A percentile compares a stretch with the other conserved stretches of the same genome.
Conservation (phyloP, 1,140 invertebrate genomes). For the Zaprionus tsacasi region DNA sequence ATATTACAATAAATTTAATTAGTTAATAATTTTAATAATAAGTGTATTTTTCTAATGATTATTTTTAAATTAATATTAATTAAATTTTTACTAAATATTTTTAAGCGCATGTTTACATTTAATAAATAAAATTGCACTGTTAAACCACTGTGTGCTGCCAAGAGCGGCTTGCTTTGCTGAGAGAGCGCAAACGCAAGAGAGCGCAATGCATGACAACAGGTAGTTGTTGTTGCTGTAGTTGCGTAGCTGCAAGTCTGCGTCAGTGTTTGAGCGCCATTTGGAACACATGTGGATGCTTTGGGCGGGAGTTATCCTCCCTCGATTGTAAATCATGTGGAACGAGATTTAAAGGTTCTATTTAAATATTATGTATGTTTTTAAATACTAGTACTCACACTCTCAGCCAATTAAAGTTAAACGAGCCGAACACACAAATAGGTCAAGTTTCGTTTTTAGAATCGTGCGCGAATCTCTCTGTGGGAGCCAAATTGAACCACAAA, state of each 20-base stretch:
- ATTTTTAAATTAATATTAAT: too few relatives aligned
- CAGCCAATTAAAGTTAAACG: slow-evolving; percentile 31
- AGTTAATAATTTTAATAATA: background rate
- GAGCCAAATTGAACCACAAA: slow-evolving; percentile 18
- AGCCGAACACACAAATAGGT: slow-evolving; percentile 21
- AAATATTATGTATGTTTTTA: background rate
- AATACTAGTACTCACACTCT: slow-evolving; percentile 3
- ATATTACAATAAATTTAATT: background rate
- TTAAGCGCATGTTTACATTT: too few relatives aligned
- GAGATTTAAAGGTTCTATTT: slow-evolving; percentile 14
- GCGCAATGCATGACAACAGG: slow-evolving; percentile 5
- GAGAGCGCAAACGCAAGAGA: background rate
- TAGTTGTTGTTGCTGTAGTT: slow-evolving; percentile 21
- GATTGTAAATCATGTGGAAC: slow-evolving; percentile 51
- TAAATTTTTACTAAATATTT: too few relatives aligned
- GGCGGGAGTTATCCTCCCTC: slow-evolving; percentile 37
- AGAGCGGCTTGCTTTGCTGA: background rate
- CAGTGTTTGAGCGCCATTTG: slow-evolving; percentile 12
- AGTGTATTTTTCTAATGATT: background rate
- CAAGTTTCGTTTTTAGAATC: slow-evolving; percentile 40
- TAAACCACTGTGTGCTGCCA: background rate
- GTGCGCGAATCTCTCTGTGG: slow-evolving; percentile 8
- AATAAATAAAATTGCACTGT: background rate
- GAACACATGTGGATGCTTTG: slow-evolving; percentile 34
- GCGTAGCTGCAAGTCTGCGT: slow-evolving; percentile 1